Evolutionary conservation across 2,113 vertebrate genomes (phyloP).

Genomic region (Apus apus): DNA sequence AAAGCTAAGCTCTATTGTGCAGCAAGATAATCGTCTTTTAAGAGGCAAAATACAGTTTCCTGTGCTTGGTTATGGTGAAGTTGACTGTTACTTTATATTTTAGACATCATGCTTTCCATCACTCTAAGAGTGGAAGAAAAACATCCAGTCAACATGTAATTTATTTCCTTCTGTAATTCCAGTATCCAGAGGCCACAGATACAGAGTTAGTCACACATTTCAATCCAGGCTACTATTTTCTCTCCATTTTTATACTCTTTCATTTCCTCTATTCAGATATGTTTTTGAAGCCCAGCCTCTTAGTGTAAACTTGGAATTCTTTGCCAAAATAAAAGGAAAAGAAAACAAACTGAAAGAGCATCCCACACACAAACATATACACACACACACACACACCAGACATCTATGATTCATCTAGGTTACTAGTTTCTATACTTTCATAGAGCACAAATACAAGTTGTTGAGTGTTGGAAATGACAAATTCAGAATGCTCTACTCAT

Average conservation of each 20-base stretch:
- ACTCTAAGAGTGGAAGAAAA: not conserved
- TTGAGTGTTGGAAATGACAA: constrained; percentile 25
- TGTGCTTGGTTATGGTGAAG: not conserved
- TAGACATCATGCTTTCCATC: not conserved
- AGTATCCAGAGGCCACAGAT: not conserved
- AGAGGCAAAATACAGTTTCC: constrained; percentile 3
- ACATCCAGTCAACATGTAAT: not conserved
- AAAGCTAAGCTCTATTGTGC: not conserved
- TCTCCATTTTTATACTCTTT: not conserved
- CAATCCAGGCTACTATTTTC: not conserved
- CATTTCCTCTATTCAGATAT: not conserved
- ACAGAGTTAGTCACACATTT: not conserved
- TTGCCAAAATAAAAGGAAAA: not conserved
- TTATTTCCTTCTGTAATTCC: constrained; percentile 22
- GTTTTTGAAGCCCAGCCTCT: not conserved
- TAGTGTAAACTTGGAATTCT: not conserved
- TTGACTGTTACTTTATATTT: not conserved
- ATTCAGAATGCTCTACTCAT: not conserved
- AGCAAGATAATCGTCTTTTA: not conserved
- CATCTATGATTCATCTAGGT: constrained; percentile 2
- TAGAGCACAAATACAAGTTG: not conserved
- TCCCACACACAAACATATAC: not conserved
- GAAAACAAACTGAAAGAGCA: not conserved
- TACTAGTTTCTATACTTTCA: not conserved
- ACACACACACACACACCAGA: not conserved